Conservation (phyloP, 2,113 vertebrate genomes). For the Antechinus flavipes region DNA sequence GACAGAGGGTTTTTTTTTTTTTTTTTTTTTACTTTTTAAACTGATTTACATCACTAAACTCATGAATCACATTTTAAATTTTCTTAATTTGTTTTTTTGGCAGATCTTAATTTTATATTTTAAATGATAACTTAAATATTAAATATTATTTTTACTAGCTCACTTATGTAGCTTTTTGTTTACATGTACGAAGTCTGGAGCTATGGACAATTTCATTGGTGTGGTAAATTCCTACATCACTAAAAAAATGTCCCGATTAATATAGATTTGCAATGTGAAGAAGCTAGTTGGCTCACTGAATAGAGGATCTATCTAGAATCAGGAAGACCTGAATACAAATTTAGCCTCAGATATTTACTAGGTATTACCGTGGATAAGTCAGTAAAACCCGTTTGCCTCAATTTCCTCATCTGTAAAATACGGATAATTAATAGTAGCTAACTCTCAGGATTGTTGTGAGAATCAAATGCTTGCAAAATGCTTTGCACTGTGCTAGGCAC, state of each 20-base stretch:
- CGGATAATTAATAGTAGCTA: neutral
- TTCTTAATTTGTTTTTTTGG: conserved; percentile 15
- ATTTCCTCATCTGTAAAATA: neutral
- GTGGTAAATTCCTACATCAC: neutral
- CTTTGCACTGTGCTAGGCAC: neutral
- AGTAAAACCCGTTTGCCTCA: neutral
- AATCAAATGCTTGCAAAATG: neutral
- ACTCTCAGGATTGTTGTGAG: neutral
- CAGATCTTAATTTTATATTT: neutral
- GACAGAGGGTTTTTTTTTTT: no score
- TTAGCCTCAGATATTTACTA: neutral
- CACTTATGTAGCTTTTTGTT: neutral
- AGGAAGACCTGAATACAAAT: neutral
- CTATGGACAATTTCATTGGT: neutral
- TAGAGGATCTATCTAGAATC: neutral
- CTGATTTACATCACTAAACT: neutral
- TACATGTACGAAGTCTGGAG: neutral
- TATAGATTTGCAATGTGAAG: neutral
- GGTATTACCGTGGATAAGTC: neutral
- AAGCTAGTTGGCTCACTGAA: neutral
- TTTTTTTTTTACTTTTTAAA: neutral
- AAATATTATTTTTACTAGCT: neutral
- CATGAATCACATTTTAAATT: neutral
- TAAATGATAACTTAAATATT: neutral
- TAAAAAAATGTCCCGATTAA: neutral